Percentiles rank a stretch among this genome's conserved stretches.
Evolutionary conservation across 2,888 invertebrate genomes (phyloP).

Genomic region (Axea sp.): DNA sequence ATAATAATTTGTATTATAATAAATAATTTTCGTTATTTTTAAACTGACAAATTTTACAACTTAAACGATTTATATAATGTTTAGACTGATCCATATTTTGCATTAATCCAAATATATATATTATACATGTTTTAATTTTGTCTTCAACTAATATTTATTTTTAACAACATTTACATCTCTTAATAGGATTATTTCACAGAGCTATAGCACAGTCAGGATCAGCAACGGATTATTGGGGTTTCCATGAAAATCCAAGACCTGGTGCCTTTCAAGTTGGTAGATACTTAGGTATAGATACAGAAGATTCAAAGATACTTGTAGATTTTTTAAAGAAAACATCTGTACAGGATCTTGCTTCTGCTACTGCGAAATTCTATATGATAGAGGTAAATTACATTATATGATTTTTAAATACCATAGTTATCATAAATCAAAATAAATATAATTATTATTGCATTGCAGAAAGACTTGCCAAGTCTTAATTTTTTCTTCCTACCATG

Average conservation of each 20-base stretch:
- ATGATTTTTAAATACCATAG: too few relatives aligned
- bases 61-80: too few relatives aligned
- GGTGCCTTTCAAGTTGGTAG: neutral
- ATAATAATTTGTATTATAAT: too few relatives aligned
- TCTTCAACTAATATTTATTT: too few relatives aligned
- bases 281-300: constrained; percentile 6
- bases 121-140: too few relatives aligned
- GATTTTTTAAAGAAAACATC: constrained; percentile 15
- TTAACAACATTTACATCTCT: too few relatives aligned
- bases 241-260: neutral
- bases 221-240: constrained; percentile 22
- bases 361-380: constrained; percentile 11
- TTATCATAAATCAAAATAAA: too few relatives aligned
- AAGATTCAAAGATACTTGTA: constrained; percentile 13
- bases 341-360: constrained; percentile 5
- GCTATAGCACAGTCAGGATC: constrained; percentile 27
- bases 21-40: too few relatives aligned
- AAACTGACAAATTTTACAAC: too few relatives aligned
- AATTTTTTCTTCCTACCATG: constrained; percentile 68
- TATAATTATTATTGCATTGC: neutral
- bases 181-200: constrained; percentile 33
- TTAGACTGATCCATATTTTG: too few relatives aligned
- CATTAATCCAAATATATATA: too few relatives aligned
- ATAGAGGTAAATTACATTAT: neutral
- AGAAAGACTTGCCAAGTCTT: constrained; percentile 9